Conservation (phyloP, 2,797 vertebrate genomes). For the Meriones psammophilus region DNA sequence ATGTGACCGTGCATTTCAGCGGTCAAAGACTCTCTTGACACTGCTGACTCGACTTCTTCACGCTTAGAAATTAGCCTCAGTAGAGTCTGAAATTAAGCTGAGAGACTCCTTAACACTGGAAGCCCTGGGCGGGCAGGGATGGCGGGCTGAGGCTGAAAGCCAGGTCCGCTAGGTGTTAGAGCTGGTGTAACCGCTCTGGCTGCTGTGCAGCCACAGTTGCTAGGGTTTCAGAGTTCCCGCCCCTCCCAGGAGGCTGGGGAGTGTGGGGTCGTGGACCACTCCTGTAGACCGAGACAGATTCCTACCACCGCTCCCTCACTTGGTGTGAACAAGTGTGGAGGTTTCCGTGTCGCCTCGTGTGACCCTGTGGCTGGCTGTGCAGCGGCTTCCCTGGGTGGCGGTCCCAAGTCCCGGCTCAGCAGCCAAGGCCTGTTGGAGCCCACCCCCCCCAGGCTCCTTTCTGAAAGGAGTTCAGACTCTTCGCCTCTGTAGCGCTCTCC, state of each 20-base stretch:
- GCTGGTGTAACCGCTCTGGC: no score
- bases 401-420: neutral
- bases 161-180: neutral
- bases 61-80: neutral
- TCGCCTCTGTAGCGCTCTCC: neutral
- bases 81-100: neutral
- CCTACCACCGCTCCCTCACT: neutral
- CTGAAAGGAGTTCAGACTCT: neutral
- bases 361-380: rapidly evolving
- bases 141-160: neutral
- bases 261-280: neutral
- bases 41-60: neutral
- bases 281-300: neutral
- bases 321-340: neutral
- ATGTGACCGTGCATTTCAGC: neutral
- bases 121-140: neutral
- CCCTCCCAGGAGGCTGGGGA: no score
- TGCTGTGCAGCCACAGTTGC: no score
- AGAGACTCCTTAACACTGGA: neutral
- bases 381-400: neutral
- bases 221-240: no score
- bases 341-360: neutral
- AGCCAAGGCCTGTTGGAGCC: neutral
- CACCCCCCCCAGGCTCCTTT: neutral
- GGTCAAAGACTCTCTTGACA: conserved; percentile 46